These are phyloP conservation scores for Gallinago media DNA, from an alignment of 2,113 vertebrate genomes.

Conservation along the genomic window DNA sequence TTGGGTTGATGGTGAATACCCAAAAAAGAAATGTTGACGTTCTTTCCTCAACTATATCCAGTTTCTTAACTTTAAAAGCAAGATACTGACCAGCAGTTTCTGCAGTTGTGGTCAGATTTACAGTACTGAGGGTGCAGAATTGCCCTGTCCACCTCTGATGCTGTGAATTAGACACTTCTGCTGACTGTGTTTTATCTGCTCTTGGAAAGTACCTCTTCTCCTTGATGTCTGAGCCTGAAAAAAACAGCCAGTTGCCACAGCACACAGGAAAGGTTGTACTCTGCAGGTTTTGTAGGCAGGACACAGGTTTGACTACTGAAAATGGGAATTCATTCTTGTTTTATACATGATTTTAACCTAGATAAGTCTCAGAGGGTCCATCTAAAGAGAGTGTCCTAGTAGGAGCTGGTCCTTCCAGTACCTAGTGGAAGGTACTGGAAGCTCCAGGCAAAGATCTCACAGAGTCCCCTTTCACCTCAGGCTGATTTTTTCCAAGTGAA, in stretches of 20 bases:
- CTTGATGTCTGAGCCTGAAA: background rate
- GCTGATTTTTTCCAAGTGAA: background rate
- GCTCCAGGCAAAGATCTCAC: background rate
- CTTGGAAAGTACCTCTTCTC: background rate
- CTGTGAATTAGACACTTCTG: background rate
- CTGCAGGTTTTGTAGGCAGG: background rate
- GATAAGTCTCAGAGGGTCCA: background rate
- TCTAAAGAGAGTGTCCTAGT: background rate
- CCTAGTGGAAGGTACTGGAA: background rate
- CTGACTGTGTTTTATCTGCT: background rate
- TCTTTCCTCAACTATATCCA: background rate
- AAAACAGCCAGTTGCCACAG: background rate
- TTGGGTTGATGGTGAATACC: background rate
- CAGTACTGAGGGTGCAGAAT: background rate
- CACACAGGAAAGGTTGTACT: background rate
- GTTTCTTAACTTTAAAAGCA: background rate
- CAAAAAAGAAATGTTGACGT: background rate
- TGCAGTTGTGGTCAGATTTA: background rate
- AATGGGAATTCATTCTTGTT: background rate
- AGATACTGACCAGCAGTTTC: background rate
- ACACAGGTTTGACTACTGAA: background rate
- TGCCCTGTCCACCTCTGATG: background rate
- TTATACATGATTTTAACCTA: background rate
- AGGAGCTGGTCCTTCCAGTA: background rate
- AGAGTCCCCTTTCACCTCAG: background rate